Percentiles rank a stretch among this genome's conserved stretches.
Conservation (phyloP, 2,797 vertebrate genomes). For the Tolypeutes matacus region DNA sequence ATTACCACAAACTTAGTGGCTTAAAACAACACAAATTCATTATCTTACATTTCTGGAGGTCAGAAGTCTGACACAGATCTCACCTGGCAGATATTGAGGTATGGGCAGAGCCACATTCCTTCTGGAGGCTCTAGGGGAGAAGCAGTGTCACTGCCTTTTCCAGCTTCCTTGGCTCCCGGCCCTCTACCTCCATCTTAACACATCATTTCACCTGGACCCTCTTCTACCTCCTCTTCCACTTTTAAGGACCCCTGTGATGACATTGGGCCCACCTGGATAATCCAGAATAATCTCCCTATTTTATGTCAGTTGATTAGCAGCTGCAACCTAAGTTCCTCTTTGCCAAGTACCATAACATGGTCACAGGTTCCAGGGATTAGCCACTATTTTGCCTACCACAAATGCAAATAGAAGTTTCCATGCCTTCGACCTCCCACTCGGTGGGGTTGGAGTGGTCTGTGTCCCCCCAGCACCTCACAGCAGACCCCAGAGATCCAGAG, state of each 20-base stretch:
- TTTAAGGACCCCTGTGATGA: background rate
- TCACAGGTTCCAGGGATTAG: background rate
- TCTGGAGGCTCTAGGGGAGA: too few relatives aligned
- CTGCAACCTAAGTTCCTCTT: background rate
- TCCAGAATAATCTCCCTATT: too few relatives aligned
- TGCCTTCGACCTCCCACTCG: background rate
- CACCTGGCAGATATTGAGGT: background rate
- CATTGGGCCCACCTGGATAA: background rate
- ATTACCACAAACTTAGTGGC: too few relatives aligned
- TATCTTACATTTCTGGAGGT: background rate
- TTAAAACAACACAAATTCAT: too few relatives aligned
- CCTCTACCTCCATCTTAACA: too few relatives aligned
- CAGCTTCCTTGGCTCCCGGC: rapidly evolving
- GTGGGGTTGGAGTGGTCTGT: rapidly evolving
- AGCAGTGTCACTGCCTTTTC: too few relatives aligned
- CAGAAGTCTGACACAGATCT: background rate
- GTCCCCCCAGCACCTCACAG: background rate
- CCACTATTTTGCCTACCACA: background rate
- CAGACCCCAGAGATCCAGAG: rapidly evolving
- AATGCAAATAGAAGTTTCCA: background rate
- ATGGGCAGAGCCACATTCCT: too few relatives aligned
- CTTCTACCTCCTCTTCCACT: too few relatives aligned
- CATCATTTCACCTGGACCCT: background rate
- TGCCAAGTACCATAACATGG: background rate
- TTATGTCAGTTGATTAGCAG: background rate